Evolutionary conservation across 2,888 invertebrate species (phyloP), one percentile per base, ranked within the genome.

Genomic region (Eugnorisma glareosa): DNA sequence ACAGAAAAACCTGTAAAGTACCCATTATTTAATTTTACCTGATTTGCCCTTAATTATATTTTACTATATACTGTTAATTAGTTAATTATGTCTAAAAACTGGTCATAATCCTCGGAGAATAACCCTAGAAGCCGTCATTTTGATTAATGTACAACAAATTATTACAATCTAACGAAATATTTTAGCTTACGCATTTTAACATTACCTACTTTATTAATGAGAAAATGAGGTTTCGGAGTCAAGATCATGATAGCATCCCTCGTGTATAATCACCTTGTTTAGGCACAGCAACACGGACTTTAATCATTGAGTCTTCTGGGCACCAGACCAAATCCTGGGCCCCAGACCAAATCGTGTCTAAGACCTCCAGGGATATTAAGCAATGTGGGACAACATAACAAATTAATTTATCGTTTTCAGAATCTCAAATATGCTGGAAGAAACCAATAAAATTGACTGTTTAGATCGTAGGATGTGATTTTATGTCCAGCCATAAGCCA

Each of bases 351-450:
- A 69, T 67, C 51, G 15, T 13, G 13, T n/a, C 28, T 51, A 54
- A 77, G 51, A 54, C 67, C 45, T 8, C 57, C n/a, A 48, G 28
- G 37, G 51, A 76, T 45, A 77, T 77, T 68, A 80, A 75, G 48
- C 64, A 77, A 80, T 85, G 67, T 73, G 63, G 77, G 68, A 73
- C 77, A 68, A 67, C 80, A 85, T 77, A 69, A 72, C 77, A 80
- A 81, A 87, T 87, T 83, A 83, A 89, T 87, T 82, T 75, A 84
- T 79, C 75, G 73, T 77, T 71, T 67, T 43, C 37, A 31, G 75
- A 63, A 75, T 77, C 63, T 68, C 40, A 35, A 73, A 84, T 74
- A 75, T 75, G 31, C 71, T 82, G 18, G 70, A 59, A 51, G 70
- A 59, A 51, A 72, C 67, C 59, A 71, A 81, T 88, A 82, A 88